These are phyloP conservation scores for Alviniconcha marisindica DNA, from an alignment of 1,140 invertebrate genomes.

Conservation along the genomic window DNA sequence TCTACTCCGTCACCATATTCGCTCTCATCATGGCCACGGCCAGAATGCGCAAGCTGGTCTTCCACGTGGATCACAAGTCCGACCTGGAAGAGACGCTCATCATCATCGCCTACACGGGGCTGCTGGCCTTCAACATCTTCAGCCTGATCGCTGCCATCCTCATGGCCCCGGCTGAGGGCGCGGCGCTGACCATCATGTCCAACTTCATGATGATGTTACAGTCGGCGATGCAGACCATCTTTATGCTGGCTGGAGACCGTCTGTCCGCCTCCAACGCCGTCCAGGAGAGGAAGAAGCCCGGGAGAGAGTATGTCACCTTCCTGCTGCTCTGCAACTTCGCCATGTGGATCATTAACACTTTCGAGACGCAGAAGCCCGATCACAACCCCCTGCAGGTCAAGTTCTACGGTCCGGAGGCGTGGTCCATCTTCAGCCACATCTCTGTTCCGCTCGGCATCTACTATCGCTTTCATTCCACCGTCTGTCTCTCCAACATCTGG, in stretches of 20 bases:
- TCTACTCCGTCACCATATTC: constrained; percentile 57
- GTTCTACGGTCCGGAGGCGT: constrained; percentile 62
- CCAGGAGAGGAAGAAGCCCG: constrained; percentile 92
- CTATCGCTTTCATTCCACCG: constrained; percentile 69
- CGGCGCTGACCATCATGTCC: constrained; percentile 54
- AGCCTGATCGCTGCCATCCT: constrained; percentile 91
- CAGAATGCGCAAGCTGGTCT: constrained; percentile 91
- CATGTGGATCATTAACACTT: constrained; percentile 68
- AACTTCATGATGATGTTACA: constrained; percentile 84
- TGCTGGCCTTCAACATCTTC: constrained; percentile 94
- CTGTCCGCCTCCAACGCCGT: constrained; percentile 88
- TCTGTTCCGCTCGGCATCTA: constrained; percentile 65
- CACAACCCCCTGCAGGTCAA: constrained; percentile 63
- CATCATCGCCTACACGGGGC: constrained; percentile 92
- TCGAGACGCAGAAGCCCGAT: constrained; percentile 63
- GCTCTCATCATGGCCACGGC: constrained; percentile 62
- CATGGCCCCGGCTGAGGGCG: constrained; percentile 77
- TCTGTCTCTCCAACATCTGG: constrained; percentile 71
- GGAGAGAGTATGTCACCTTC: constrained; percentile 95
- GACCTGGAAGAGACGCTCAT: constrained; percentile 88
- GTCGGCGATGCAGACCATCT: constrained; percentile 78
- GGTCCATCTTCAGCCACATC: constrained; percentile 66
- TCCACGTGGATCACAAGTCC: constrained; percentile 76
- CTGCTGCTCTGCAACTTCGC: constrained; percentile 90
- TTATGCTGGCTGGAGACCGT: constrained; percentile 70